Percentiles rank a stretch among this genome's conserved stretches.
phyloP scores from a whole-genome alignment of 2,113 vertebrate species.

The Scolopax mira region DNA sequence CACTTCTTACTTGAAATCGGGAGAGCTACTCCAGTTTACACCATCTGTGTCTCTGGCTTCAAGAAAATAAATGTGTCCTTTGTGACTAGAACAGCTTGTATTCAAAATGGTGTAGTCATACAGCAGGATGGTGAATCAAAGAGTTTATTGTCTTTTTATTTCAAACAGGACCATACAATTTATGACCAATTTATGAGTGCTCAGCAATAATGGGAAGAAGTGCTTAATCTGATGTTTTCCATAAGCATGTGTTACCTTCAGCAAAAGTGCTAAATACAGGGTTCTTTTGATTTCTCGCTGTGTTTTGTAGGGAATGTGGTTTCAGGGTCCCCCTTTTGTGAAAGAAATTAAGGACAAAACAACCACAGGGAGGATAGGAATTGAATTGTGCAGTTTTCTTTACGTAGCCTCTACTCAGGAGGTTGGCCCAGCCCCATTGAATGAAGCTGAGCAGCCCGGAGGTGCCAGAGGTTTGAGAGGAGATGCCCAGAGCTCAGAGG shows the following conservation, averaged over 20 bases:
- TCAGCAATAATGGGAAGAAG: background rate
- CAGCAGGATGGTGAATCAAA: background rate
- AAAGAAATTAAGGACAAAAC: background rate
- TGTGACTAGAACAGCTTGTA: conserved; percentile 35
- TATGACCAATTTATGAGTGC: background rate
- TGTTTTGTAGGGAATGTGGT: background rate
- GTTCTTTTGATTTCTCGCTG: background rate
- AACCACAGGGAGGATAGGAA: background rate
- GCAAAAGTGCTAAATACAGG: background rate
- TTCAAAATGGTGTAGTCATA: conserved; percentile 34
- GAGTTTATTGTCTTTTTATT: conserved; percentile 8
- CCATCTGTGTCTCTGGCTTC: conserved; percentile 23
- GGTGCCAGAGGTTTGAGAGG: background rate
- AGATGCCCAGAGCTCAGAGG: background rate
- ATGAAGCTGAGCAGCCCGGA: accelerated
- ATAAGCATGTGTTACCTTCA: background rate
- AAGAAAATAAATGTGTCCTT: conserved; percentile 37
- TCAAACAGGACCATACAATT: background rate
- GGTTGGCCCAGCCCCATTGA: accelerated
- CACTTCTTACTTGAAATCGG: background rate
- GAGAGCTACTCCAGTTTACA: conserved; percentile 22
- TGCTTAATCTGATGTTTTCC: conserved; percentile 18
- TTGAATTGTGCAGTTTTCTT: background rate
- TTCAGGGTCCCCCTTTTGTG: background rate
- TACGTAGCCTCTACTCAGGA: background rate